Evolutionary conservation across 2,888 invertebrate genomes (phyloP).

Genomic region (Alcis repandata): DNA sequence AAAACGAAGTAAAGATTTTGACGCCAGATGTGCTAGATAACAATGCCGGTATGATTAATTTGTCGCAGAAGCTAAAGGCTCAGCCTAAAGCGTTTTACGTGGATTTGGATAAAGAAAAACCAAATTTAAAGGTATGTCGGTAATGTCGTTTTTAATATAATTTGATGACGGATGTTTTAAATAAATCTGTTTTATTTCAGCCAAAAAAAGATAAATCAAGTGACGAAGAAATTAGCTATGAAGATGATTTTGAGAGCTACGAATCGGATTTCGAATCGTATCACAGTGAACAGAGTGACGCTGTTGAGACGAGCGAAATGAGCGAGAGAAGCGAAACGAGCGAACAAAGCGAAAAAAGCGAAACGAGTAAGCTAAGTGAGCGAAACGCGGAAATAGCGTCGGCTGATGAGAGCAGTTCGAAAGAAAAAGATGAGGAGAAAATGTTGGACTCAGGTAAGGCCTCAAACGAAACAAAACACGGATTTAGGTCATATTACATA

Average conservation of each 20-base stretch:
- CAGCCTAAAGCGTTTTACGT: slow-evolving; percentile 78
- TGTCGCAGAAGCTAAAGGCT: slow-evolving; percentile 64
- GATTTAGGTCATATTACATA: no score
- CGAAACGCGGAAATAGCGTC: slow-evolving; percentile 26
- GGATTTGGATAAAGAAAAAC: slow-evolving; percentile 63
- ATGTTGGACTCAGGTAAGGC: slow-evolving; percentile 78
- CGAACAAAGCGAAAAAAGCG: slow-evolving; percentile 22
- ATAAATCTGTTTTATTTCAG: slow-evolving; percentile 32
- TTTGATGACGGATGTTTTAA: no score
- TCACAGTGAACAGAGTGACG: slow-evolving; percentile 56
- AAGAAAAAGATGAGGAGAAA: slow-evolving; percentile 73
- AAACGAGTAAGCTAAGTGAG: slow-evolving; percentile 33
- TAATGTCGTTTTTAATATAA: no score
- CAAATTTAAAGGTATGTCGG: slow-evolving; percentile 55
- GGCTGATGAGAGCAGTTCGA: slow-evolving; percentile 45
- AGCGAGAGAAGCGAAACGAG: slow-evolving; percentile 27
- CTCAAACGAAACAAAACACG: no score
- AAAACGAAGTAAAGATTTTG: slow-evolving; percentile 75
- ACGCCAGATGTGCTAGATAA: slow-evolving; percentile 69
- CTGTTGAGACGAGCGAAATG: slow-evolving; percentile 24
- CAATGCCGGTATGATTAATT: slow-evolving; percentile 73
- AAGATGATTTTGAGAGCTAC: slow-evolving; percentile 84
- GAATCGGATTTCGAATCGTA: slow-evolving; percentile 84
- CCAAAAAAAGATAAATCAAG: slow-evolving; percentile 56
- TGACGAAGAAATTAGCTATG: slow-evolving; percentile 77